Conservation (phyloP, 92 coral and sea anemone species). For the Epizoanthus rinbou region DNA sequence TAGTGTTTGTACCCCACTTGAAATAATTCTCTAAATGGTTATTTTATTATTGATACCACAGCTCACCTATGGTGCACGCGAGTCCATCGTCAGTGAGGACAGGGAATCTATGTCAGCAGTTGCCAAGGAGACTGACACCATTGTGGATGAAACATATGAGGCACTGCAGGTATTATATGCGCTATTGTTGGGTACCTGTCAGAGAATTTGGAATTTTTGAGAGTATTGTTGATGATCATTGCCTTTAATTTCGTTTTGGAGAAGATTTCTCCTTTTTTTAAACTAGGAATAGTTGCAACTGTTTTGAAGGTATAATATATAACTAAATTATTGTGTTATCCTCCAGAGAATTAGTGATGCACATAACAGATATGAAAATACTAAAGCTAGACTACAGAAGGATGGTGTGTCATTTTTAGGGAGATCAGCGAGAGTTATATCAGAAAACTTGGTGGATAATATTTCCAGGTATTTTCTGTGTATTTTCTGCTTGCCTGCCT, state of each 20-base stretch:
- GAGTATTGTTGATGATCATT: background rate
- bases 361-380: constrained; percentile 29
- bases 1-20: background rate
- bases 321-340: no score
- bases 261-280: no score
- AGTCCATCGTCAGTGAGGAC: constrained; percentile 72
- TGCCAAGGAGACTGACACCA: constrained; percentile 60
- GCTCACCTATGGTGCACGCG: constrained; percentile 90
- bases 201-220: background rate
- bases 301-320: no score
- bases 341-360: constrained; percentile 11
- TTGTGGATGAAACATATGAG: constrained; percentile 62
- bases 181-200: background rate
- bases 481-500: no score
- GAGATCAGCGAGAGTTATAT: constrained; percentile 26
- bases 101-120: constrained; percentile 61
- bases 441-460: constrained; percentile 16
- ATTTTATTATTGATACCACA: constrained; percentile 30
- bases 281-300: no score
- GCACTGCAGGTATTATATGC: constrained; percentile 67
- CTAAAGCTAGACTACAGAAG: constrained; percentile 8
- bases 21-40: background rate
- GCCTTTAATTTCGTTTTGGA: no score
- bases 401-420: constrained; percentile 31
- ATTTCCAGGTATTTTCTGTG: constrained; percentile 24